phyloP scores from a whole-genome alignment of 2,113 vertebrate genomes.

The Podilymbus podiceps region DNA sequence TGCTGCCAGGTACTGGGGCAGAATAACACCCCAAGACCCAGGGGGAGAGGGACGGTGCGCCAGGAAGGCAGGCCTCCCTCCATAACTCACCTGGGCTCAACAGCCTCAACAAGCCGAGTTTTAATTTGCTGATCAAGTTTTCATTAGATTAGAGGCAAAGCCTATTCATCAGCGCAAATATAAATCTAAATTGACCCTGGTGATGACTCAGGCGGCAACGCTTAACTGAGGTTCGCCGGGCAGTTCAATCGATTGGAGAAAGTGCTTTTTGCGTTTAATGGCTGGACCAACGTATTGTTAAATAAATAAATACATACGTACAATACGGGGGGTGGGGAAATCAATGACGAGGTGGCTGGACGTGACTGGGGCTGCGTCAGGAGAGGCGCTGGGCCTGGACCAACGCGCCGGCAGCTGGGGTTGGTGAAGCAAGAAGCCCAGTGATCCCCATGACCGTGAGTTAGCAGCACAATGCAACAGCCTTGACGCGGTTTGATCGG shows the following conservation, averaged over 20 bases:
- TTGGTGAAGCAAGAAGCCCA: constrained; percentile 72
- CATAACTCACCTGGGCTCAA: neutral
- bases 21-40: neutral
- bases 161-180: constrained; percentile 1
- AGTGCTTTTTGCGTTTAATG: constrained; percentile 44
- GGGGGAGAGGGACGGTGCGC: neutral
- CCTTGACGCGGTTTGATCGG: neutral
- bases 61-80: neutral
- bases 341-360: neutral
- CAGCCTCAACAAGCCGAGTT: neutral
- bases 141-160: constrained; percentile 40
- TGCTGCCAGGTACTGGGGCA: neutral
- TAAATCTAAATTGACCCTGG: constrained; percentile 14
- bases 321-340: neutral
- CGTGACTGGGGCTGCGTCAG: neutral
- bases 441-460: constrained; percentile 75
- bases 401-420: constrained; percentile 45
- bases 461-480: constrained; percentile 53
- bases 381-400: neutral
- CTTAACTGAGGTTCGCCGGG: neutral
- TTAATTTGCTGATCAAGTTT: constrained; percentile 53
- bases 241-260: neutral
- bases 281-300: constrained; percentile 3
- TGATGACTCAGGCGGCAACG: constrained; percentile 34
- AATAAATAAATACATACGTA: neutral